Percentiles rank a stretch among this genome's conserved stretches.
Conservation (phyloP, 2,113 vertebrate species). For the Crocuta crocuta region DNA sequence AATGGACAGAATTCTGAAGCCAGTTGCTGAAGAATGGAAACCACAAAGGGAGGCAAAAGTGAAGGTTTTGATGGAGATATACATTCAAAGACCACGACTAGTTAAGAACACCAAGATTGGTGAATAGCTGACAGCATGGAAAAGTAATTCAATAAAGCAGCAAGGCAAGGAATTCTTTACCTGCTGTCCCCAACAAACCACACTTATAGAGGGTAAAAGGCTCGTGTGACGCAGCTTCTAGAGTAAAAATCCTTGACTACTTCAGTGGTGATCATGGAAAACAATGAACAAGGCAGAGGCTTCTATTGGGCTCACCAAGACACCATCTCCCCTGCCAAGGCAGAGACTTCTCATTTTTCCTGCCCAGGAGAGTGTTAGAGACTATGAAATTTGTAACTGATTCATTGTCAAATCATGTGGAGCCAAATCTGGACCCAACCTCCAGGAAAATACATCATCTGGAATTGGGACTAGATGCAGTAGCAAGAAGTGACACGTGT, state of each 20-base stretch:
- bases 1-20: not conserved
- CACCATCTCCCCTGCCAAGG: not conserved
- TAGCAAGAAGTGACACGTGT: not conserved
- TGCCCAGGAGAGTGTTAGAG: not conserved
- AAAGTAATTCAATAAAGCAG: not conserved
- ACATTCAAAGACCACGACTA: not conserved
- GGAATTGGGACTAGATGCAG: not conserved
- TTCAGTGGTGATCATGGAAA: not conserved
- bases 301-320: not conserved
- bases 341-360: not conserved
- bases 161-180: not conserved
- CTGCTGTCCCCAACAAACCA: not conserved
- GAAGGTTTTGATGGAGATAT: not conserved
- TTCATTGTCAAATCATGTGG: not conserved
- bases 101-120: not conserved
- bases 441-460: not conserved
- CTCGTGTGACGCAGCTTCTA: not conserved
- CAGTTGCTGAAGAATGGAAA: not conserved
- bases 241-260: not conserved
- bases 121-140: not conserved
- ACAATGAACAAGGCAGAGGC: not conserved
- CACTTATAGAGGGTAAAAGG: not conserved
- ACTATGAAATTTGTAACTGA: not conserved
- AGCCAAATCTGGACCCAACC: not conserved
- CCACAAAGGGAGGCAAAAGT: not conserved